Percentiles rank a stretch among this genome's conserved stretches.
These are phyloP conservation scores for Phalacrocorax pelagicus DNA, from an alignment of 2,113 vertebrate species.

Conservation along the genomic window DNA sequence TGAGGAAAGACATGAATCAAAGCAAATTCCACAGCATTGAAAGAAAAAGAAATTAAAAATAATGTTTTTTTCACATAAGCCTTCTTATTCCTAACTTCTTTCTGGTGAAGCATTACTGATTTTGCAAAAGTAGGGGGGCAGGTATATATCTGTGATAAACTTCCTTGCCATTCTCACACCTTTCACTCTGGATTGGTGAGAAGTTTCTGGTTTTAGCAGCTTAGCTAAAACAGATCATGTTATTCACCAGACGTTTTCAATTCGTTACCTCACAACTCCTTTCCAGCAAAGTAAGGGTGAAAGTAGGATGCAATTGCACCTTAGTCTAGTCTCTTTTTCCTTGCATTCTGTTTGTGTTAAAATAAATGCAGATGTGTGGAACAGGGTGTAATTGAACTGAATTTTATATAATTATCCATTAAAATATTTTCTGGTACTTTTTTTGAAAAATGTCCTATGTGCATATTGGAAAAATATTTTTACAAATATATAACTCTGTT, in stretches of 20 bases:
- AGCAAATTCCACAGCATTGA: neutral
- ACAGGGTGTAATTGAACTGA: neutral
- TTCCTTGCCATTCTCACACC: neutral
- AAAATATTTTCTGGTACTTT: neutral
- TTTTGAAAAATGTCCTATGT: neutral
- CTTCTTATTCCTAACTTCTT: neutral
- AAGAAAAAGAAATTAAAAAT: neutral
- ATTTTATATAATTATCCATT: neutral
- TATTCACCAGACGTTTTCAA: neutral
- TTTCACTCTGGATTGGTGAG: neutral
- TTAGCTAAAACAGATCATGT: neutral
- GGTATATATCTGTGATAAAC: neutral
- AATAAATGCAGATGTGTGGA: neutral
- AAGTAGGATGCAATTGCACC: neutral
- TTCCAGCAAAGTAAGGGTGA: neutral
- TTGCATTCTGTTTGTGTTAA: neutral
- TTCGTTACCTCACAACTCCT: neutral
- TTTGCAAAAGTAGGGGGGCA: neutral
- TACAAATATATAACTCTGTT: neutral
- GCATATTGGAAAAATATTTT: conserved; percentile 2
- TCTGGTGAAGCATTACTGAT: neutral
- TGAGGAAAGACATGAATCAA: neutral
- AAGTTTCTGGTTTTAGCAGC: neutral
- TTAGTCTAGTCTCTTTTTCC: neutral
- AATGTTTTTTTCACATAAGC: neutral